These are phyloP conservation scores for Stenopsyche tienmushanensis DNA, from an alignment of 1,140 invertebrate species.

Conservation along the genomic window DNA sequence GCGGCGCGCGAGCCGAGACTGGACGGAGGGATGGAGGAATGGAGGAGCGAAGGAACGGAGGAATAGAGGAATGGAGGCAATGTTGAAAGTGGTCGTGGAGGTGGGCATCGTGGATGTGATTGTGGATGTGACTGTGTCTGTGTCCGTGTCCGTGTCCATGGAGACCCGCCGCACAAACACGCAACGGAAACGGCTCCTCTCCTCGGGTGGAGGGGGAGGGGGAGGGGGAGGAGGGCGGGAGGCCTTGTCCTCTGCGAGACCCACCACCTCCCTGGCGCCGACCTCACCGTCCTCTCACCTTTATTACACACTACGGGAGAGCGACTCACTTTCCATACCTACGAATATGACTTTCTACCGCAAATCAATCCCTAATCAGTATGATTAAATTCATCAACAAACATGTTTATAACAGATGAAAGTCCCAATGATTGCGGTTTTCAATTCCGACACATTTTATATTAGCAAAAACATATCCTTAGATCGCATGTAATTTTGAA, in stretches of 20 bases:
- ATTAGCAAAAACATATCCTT: no score
- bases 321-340: background rate
- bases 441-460: no score
- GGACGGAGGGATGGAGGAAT: no score
- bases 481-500: no score
- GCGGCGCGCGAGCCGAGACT: no score
- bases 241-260: background rate
- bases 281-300: background rate
- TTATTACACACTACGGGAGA: background rate
- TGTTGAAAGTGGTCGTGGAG: no score
- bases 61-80: no score
- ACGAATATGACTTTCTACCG: background rate
- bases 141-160: conserved; percentile 31
- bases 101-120: background rate
- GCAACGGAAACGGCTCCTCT: conserved; percentile 34
- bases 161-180: conserved; percentile 38
- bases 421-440: no score
- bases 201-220: background rate
- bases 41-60: no score
- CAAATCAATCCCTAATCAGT: no score
- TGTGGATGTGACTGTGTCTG: conserved; percentile 18
- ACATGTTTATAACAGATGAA: no score
- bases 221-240: background rate
- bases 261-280: background rate
- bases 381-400: background rate